Base-by-base conservation (phyloP, 2,888 invertebrate genomes). In the Agrotis exclamationis region DNA sequence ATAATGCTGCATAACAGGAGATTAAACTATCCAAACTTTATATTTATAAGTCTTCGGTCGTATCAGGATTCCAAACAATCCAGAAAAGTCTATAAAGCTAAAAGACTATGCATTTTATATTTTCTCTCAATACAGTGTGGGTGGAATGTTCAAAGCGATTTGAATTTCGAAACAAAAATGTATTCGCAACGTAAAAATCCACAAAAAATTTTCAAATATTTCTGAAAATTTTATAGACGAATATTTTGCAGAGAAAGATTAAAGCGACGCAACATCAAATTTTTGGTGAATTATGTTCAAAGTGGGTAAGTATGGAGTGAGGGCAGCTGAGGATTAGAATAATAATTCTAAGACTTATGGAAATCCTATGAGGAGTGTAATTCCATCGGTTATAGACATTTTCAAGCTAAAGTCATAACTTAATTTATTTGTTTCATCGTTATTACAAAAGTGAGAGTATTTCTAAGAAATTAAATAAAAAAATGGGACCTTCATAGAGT, bases 131-230 rank as follows among this genome's bases (percentile, higher is more conserved):
- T 22, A 47, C 6, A n/a, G n/a, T 18, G 24, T 14, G 33, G 14
- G 18, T 48, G 50, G 24, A 70, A 75, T 64, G 50, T 70, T 20
- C 56, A 51, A 51, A 70, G 47, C 63, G 7, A 44, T 22, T 9
- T 39, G 24, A 64, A 51, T 48, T 47, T 18, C 1, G 18, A 33
- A 47, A 63, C 50, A 59, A 63, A 63, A 54, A 63, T 63, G 33
- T 63, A 56, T 63, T 63, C 13, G 16, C n/a, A 4, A 60, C 44
- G 5, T 28, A 63, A 45, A 44, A 56, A 48, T 22, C 39, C 39
- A 18, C 47, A 51, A 22, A 45, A 51, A 58, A 22, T 45, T 54
- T 63, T 39, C 20, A 48, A 63, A 74, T 67, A 47, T 44, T 20
- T 44, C 47, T 50, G 20, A 20, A n/a, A 48, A 24, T 50, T 44